Percentiles rank a stretch among this genome's conserved stretches.
Conservation (phyloP, 2,888 invertebrate species). For the Tribolium freemani region DNA sequence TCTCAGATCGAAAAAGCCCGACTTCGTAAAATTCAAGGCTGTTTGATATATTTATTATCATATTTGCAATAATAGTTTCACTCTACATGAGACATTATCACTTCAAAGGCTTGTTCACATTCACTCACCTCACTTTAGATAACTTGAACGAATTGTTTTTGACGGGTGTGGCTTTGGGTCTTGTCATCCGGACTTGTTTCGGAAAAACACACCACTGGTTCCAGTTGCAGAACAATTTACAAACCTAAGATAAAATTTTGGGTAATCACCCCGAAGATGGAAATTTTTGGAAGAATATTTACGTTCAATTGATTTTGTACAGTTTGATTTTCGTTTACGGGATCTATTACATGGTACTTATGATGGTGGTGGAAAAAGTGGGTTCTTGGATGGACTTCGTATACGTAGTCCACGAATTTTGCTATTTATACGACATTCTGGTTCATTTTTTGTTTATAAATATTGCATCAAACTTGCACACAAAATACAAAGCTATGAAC, state of each 20-base stretch:
- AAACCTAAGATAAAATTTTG: neutral
- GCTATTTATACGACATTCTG: neutral
- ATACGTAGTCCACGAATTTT: neutral
- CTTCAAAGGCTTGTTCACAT: neutral
- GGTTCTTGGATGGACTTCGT: too few relatives aligned
- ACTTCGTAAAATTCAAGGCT: neutral
- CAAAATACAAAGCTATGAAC: neutral
- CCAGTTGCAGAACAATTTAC: neutral
- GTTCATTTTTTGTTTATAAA: neutral
- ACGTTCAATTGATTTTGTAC: neutral
- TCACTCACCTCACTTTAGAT: neutral
- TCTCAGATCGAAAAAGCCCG: neutral
- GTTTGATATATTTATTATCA: neutral
- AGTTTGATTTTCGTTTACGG: neutral
- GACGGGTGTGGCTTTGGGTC: neutral
- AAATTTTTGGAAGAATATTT: neutral
- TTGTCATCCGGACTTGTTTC: neutral
- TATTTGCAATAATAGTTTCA: neutral
- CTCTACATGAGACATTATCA: neutral
- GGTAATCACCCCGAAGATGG: neutral
- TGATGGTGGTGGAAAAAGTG: neutral
- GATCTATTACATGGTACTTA: neutral
- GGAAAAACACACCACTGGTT: neutral
- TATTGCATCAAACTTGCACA: neutral
- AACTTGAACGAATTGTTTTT: neutral